A percentile compares a stretch with the other conserved stretches of the same genome.
phyloP scores from a whole-genome alignment of 2,888 invertebrate species.

The Phlogophora meticulosa region DNA sequence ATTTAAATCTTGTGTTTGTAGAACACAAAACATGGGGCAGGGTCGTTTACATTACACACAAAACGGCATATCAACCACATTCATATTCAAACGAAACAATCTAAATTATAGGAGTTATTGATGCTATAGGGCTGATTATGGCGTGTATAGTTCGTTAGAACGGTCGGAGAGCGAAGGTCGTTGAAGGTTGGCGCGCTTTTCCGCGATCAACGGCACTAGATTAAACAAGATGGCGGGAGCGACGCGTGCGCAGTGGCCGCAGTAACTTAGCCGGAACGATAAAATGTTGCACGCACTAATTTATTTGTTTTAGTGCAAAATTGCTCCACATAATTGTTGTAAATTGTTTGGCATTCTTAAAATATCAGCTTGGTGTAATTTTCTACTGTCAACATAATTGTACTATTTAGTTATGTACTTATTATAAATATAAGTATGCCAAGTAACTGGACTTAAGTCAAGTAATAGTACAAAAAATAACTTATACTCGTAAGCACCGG shows the following conservation, averaged over 20 bases:
- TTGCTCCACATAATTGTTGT: slow-evolving; percentile 26
- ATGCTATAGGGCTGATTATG: slow-evolving; percentile 64
- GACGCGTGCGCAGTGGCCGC: slow-evolving; percentile 88
- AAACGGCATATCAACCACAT: slow-evolving; percentile 61
- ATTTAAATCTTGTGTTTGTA: slow-evolving; percentile 83
- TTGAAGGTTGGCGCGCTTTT: slow-evolving; percentile 91
- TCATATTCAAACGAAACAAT: slow-evolving; percentile 58
- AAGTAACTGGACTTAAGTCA: too few species aligned
- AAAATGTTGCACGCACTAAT: slow-evolving; percentile 77
- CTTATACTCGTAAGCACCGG: too few species aligned
- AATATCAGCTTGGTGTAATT: slow-evolving; percentile 7
- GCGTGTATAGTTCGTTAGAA: slow-evolving; percentile 75
- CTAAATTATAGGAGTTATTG: slow-evolving; percentile 50
- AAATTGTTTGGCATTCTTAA: slow-evolving; percentile 36
- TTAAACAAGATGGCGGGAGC: slow-evolving; percentile 90
- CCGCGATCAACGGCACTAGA: slow-evolving; percentile 91
- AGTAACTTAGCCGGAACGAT: slow-evolving; percentile 78
- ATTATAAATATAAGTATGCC: too few species aligned
- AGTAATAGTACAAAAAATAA: too few species aligned
- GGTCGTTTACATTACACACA: slow-evolving; percentile 67
- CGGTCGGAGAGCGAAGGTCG: slow-evolving; percentile 91
- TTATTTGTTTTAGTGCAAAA: slow-evolving; percentile 62
- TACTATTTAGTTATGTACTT: background rate
- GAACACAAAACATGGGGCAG: slow-evolving; percentile 81
- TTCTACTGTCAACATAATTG: background rate